These are phyloP conservation scores for Aegypius monachus DNA, from an alignment of 2,113 vertebrate species.

Conservation along the genomic window DNA sequence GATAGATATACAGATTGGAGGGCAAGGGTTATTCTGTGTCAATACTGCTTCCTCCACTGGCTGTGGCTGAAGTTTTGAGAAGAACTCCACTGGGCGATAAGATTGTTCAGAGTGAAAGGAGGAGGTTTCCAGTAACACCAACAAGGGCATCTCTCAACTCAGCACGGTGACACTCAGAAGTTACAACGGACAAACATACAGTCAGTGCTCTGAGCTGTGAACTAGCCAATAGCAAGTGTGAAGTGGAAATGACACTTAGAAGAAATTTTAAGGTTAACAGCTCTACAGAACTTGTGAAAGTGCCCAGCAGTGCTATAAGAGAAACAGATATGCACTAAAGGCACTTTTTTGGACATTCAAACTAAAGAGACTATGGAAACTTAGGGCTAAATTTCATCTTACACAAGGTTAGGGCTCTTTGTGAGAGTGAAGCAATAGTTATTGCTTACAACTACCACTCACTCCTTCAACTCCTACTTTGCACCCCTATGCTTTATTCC, in stretches of 20 bases:
- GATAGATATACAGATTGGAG: not conserved
- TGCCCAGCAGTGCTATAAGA: not conserved
- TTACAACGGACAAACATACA: fast-evolving
- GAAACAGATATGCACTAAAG: not conserved
- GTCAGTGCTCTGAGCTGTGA: not conserved
- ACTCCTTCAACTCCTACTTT: not conserved
- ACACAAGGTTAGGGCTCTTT: not conserved
- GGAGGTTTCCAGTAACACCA: not conserved
- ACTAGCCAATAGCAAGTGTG: not conserved
- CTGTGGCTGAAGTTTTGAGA: not conserved
- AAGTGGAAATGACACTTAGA: not conserved
- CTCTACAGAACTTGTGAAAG: not conserved
- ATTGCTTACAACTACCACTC: not conserved
- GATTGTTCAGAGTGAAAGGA: not conserved
- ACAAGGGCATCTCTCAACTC: not conserved
- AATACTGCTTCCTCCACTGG: not conserved
- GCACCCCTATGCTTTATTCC: not conserved
- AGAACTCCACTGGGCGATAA: not conserved
- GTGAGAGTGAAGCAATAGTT: not conserved
- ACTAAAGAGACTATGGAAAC: not conserved
- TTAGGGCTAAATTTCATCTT: not conserved
- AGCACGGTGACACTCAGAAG: not conserved
- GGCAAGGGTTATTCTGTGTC: not conserved
- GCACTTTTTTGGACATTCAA: not conserved
- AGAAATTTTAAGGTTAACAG: not conserved